These are phyloP conservation scores for Carapus acus DNA, from an alignment of 2,797 vertebrate species.

Conservation along the genomic window DNA sequence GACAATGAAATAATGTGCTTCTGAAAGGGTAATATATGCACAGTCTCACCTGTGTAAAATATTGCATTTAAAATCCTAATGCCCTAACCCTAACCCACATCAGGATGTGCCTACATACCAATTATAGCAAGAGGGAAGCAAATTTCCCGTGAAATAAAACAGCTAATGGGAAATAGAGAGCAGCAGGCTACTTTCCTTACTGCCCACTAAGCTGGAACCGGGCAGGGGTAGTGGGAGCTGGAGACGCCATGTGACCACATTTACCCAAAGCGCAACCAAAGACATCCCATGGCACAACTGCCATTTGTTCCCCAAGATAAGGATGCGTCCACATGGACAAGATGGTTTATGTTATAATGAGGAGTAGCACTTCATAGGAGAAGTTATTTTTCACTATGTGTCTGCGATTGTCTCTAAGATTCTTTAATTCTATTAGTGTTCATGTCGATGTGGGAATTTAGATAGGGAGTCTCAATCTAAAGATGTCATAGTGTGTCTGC, in stretches of 20 bases:
- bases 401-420: no score
- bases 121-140: slow-evolving; percentile 76
- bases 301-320: slow-evolving; percentile 29
- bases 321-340: slow-evolving; percentile 22
- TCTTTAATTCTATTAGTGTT: no score
- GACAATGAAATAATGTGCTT: slow-evolving; percentile 67
- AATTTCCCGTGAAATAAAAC: slow-evolving; percentile 81
- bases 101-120: slow-evolving; percentile 73
- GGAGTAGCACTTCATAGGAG: slow-evolving; percentile 3
- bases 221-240: slow-evolving; percentile 40
- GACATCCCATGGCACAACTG: slow-evolving; percentile 23
- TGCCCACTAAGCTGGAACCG: slow-evolving; percentile 59
- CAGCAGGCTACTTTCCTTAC: slow-evolving; percentile 59
- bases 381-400: no score
- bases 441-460: no score
- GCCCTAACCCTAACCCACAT: no score
- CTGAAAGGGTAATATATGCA: slow-evolving; percentile 75
- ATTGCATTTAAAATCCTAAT: slow-evolving; percentile 73
- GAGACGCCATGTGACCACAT: slow-evolving; percentile 50
- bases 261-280: slow-evolving; percentile 43
- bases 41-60: slow-evolving; percentile 70
- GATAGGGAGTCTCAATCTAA: no score
- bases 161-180: slow-evolving; percentile 75
- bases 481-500: no score
- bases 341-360: not conserved